phyloP scores from a whole-genome alignment of 2,888 invertebrate species.

The Drosophila mettleri region DNA sequence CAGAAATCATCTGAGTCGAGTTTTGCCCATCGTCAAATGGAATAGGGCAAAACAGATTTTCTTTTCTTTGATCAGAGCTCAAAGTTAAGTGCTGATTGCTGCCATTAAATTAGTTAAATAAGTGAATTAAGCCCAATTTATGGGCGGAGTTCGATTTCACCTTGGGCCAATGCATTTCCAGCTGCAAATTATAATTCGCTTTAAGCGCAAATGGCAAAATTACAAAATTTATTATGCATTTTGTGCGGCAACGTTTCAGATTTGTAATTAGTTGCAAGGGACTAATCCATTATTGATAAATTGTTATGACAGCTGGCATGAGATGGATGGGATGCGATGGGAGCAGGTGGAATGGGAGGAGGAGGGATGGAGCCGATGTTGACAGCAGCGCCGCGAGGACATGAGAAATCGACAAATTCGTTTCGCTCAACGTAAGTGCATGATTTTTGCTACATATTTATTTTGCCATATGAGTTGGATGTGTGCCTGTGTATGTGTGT shows the following conservation, averaged over 20 bases:
- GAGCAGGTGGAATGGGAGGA: not conserved
- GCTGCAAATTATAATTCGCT: conserved; percentile 11
- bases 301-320: not conserved
- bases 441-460: conserved; percentile 20
- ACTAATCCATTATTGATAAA: conserved; percentile 30
- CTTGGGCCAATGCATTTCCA: not conserved
- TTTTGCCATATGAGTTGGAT: conserved; percentile 8
- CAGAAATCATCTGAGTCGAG: too few relatives aligned
- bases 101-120: too few relatives aligned
- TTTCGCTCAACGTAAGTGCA: conserved; percentile 23
- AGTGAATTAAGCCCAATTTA: not conserved
- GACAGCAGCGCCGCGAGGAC: not conserved
- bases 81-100: not conserved
- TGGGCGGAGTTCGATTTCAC: not conserved
- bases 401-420: conserved; percentile 17
- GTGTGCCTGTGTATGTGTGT: not conserved
- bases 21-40: not conserved
- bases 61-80: not conserved
- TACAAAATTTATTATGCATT: conserved; percentile 16
- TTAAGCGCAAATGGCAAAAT: conserved; percentile 4
- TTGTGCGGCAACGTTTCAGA: conserved; percentile 1
- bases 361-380: not conserved
- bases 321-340: too few relatives aligned
- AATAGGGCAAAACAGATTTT: not conserved
- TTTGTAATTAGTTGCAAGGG: conserved; percentile 18